These are phyloP conservation scores for Ariolimax columbianus DNA, from an alignment of 2,888 invertebrate genomes.

Conservation along the genomic window DNA sequence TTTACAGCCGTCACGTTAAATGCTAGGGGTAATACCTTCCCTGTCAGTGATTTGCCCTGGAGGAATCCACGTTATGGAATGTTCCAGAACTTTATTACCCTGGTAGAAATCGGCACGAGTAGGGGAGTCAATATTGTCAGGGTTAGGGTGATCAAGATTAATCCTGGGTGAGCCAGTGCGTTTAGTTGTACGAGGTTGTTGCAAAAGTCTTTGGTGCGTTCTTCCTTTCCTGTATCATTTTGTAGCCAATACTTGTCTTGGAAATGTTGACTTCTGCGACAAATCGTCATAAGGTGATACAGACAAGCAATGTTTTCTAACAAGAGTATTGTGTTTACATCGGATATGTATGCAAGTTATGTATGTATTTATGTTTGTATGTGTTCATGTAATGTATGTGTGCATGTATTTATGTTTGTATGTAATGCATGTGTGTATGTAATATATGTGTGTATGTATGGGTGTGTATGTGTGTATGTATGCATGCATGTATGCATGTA, in stretches of 20 bases:
- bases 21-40: slow-evolving; percentile 24
- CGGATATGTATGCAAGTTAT: too few species aligned
- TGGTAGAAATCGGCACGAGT: background rate
- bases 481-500: background rate
- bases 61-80: background rate
- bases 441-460: background rate
- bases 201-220: too few species aligned
- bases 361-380: background rate
- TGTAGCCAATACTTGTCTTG: too few species aligned
- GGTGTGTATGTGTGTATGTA: background rate
- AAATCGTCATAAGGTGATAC: too few species aligned
- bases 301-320: too few species aligned
- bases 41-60: background rate
- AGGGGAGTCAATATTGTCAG: background rate
- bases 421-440: too few species aligned
- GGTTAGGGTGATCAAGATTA: background rate
- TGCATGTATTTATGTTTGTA: too few species aligned
- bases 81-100: background rate
- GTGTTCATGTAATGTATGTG: background rate
- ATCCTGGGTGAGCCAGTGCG: background rate
- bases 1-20: slow-evolving; percentile 25
- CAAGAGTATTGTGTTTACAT: too few species aligned
- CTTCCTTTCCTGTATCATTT: too few species aligned
- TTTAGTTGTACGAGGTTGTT: too few species aligned
- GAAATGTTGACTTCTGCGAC: too few species aligned